Percentiles rank a stretch among this genome's conserved stretches.
These are phyloP conservation scores for Drosophila eohydei DNA, from an alignment of 2,888 invertebrate species.

Conservation along the genomic window DNA sequence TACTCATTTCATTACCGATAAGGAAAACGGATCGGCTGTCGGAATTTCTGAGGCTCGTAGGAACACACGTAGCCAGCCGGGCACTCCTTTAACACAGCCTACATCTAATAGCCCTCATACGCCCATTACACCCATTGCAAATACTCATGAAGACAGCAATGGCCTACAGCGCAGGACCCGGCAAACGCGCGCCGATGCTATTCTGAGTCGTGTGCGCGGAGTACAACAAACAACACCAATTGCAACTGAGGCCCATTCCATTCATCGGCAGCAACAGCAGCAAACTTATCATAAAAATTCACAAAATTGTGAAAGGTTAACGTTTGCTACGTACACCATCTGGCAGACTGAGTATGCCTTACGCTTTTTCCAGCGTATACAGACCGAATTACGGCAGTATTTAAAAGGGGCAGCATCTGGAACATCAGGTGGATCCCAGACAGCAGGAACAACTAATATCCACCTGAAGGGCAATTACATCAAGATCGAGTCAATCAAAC, in stretches of 20 bases:
- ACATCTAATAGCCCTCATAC: constrained; percentile 65
- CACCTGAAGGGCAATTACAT: constrained; percentile 88
- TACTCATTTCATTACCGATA: constrained; percentile 85
- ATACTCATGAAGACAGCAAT: constrained; percentile 54
- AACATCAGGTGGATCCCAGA: constrained; percentile 7
- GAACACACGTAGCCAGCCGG: constrained; percentile 55
- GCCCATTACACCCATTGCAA: constrained; percentile 36
- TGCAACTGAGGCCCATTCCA: constrained; percentile 13
- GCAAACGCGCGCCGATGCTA: constrained; percentile 90
- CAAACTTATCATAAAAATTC: constrained; percentile 31
- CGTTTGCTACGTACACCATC: constrained; percentile 84
- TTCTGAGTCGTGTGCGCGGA: constrained; percentile 90
- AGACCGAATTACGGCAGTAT: constrained; percentile 80
- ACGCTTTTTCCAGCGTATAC: constrained; percentile 88
- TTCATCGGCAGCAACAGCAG: constrained; percentile 35
- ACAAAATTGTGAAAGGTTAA: constrained; percentile 16
- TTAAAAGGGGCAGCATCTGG: constrained; percentile 42
- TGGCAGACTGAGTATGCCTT: constrained; percentile 87
- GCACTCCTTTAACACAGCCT: constrained; percentile 63
- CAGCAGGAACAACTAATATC: constrained; percentile 39
- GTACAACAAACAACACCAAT: constrained; percentile 45
- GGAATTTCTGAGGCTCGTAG: constrained; percentile 21
- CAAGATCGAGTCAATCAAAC: constrained; percentile 88
- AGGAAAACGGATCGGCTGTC: constrained; percentile 46
- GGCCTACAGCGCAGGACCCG: constrained; percentile 58